Base-by-base conservation (phyloP, 1,140 invertebrate genomes). In the Scaptomyza montana region DNA sequence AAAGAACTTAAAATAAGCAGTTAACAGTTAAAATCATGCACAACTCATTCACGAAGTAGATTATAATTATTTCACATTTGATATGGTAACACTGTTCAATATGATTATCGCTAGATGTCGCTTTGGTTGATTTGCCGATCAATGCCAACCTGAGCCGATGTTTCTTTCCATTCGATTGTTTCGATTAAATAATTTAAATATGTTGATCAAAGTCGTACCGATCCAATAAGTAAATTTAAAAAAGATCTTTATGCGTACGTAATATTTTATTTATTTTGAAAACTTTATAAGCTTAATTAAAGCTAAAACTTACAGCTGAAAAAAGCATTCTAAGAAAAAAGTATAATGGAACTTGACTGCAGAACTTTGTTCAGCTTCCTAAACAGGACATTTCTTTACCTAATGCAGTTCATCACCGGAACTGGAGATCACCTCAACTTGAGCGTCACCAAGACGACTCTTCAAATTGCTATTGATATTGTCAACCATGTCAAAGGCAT, bases 401-500 rank as follows among this genome's bases (percentile, higher is more conserved):
- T 59, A 59, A 16, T 46, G 56, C 25, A 28, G 2, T 3, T 57
- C 41, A n/a, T 46, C 19, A 28, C 9, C 8, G 1, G 56, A 33
- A 13, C 16, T 59, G 8, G 43, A 16, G n/a, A 43, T 13, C 5
- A 43, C n/a, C 43, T 30, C 21, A 25, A 8, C 1, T 4, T 43
- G 21, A 2, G n/a, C 41, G 3, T 73, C 64, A 0, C 36, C 49
- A 16, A 80, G 5, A 0, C 68, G 62, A 4, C 12, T 16, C 16
- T 85, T 68, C 0, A 86, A 39, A 43, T 78, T 90, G 10, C 43
- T 56, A 13, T 80, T 77, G 21, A 89, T 78, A 19, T 85, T 75
- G 50, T 80, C 86, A 8, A 89, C 77, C 66, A 80, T 78, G 16
- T 85, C 77, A 47, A 89, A 89, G 33, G 85, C 77, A 2, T 80